Base-by-base conservation (phyloP, 2,888 invertebrate species). In the Meghimatium bilineatum region DNA sequence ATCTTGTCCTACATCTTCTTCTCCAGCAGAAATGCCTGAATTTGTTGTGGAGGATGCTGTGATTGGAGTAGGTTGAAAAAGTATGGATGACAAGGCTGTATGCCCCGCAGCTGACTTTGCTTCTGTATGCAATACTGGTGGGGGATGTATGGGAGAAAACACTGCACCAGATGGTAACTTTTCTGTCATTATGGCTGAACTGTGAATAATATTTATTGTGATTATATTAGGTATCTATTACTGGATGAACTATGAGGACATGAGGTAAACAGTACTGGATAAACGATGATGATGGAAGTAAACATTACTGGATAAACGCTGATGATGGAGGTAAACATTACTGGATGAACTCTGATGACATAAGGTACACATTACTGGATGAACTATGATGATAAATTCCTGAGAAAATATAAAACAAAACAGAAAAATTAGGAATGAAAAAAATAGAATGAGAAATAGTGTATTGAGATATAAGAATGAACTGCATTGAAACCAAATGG, bases 91-190 rank as follows among this genome's bases (percentile, higher is more conserved):
- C 34, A 88, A 83, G n/a, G 87, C 82, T 17, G 84, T 72, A 20
- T 85, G 36, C 14, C 81, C 79, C 1, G 34, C 66, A 32, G 32
- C 32, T 17, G 44, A 66, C 67, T 52, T 84, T 14, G 80, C 38
- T n/a, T 82, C 87, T 66, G 80, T 84, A 60, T 82, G 86, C 5
- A 90, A 90, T n/a, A 91, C 87, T 8, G 91, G 91, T 77, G 91
- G 90, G 2, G 91, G 91, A 75, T 91, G 91, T 32, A 91, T 91
- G 0, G 91, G 91, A 36, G 90, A 90, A 85, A 91, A 91, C 52
- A 88, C 88, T 14, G 90, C 87, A 23, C 90, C 90, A 23, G 86
- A 83, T 12, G 86, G 49, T 26, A 91, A 72, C 78, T 90, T 90
- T 81, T 90, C 90, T 74, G 90, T 91, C 74, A 86, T 89, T 20